Base-by-base conservation (phyloP, 2,797 vertebrate species). In the Galago senegalensis region DNA sequence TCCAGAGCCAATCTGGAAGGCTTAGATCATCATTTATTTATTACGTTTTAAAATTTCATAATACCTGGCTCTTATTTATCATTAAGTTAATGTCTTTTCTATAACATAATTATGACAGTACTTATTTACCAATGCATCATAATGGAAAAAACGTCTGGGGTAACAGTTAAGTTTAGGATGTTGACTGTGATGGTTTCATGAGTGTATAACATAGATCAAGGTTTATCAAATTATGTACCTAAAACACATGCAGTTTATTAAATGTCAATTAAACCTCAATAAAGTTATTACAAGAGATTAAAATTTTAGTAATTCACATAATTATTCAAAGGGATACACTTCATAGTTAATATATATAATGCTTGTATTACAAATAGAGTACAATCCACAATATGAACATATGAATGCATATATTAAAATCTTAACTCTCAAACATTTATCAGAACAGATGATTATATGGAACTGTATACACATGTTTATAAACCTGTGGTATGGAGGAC, bases 401-500 rank as follows among this genome's bases (percentile, higher is more conserved):
- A 79, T 92, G n/a, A 87, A 79, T 77, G 14, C 0, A 84, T 56
- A 72, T 75, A 92, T 94, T 89, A 69, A 92, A 96, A 87, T 49
- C 25, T 67, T 53, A 89, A 89, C 25, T 95, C 72, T 84, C 89
- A 94, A 88, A 87, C 34, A 60, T 83, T 67, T 96, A 96, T 88
- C 49, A 70, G 53, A 46, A 49, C 70, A 93, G 65, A 17, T 87
- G 58, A 95, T 87, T 61, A 87, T 65, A 67, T 8, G 69, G 40
- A 95, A 87, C 85, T 83, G 1, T 69, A 60, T 60, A 89, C 5
- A n/a, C 13, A 82, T 40, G 27, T 5, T 81, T 75, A 0, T 87
- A 85, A 95, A 95, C 49, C 91, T 81, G 60, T 56, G 9, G 37
- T 37, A 72, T 25, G 63, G 14, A 88, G 31, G 13, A 53, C 37